Evolutionary conservation across 2,888 invertebrate species (phyloP), one percentile per base, ranked within the genome.

Genomic region (Eupeodes luniger): DNA sequence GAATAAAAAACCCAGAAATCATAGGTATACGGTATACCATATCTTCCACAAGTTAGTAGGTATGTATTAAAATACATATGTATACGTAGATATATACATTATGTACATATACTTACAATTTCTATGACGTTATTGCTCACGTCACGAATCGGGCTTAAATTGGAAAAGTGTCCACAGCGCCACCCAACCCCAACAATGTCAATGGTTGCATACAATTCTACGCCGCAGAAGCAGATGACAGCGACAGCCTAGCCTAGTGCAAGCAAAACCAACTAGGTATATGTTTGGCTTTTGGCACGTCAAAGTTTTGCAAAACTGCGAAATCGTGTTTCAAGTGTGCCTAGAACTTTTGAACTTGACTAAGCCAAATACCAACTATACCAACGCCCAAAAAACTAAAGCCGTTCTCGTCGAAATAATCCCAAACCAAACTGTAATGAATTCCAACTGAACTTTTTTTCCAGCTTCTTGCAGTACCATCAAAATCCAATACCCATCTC

Each of bases 371-470:
- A 84, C 81, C 6, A 40, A 40, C 40, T 40, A 40, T 75, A 88
- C 85, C 88, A 88, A 88, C 88, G 88, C 88, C 88, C 88, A 79
- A 87, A 27, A 84, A 87, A 67, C 53, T 36, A 70, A 70, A 70
- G 62, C 69, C 59, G 11, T 62, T 76, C 67, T 62, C 72, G 11
- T 62, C 72, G 11, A 82, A 82, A 80, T 79, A 49, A 79, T 83
- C 67, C 72, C 67, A 76, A 80, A 85, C 67, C 67, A 76, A 80
- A 85, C 78, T 85, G 40, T 40, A 40, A 40, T 40, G 81, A 81
- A 84, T 81, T 70, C 81, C 84, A 84, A 61, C 84, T 55, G 75
- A 57, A 72, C 55, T 81, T 61, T 55, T 76, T 59, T 36, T 9
- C 40, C 40, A 40, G 40, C 14, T 12, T 66, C 74, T 27, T 59